phyloP scores from a whole-genome alignment of 2,113 vertebrate genomes.

The Mustela nigripes region DNA sequence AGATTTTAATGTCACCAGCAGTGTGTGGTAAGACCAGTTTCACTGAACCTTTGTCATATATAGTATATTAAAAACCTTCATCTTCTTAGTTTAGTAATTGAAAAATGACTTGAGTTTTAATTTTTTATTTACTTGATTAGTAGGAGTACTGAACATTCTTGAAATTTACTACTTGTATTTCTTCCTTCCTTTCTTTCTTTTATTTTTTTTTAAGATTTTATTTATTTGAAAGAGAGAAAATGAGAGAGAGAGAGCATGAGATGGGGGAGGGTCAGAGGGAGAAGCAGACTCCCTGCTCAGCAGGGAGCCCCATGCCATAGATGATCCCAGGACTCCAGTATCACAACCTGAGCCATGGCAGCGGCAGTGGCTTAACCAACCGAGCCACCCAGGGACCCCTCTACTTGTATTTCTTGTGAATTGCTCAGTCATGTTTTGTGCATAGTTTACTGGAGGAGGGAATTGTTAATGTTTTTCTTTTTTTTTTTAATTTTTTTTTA shows the following conservation, averaged over 20 bases:
- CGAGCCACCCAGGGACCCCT: too few relatives aligned
- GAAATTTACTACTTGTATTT: neutral
- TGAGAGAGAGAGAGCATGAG: too few relatives aligned
- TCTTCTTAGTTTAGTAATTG: neutral
- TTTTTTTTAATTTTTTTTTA: neutral
- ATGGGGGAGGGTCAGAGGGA: too few relatives aligned
- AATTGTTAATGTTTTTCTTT: neutral
- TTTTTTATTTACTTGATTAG: neutral
- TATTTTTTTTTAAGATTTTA: too few relatives aligned
- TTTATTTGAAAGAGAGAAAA: too few relatives aligned
- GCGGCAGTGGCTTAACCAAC: too few relatives aligned
- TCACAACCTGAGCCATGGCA: too few relatives aligned
- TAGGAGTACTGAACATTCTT: neutral
- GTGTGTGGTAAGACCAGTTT: neutral
- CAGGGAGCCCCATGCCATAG: too few relatives aligned
- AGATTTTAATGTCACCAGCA: neutral
- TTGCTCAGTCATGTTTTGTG: neutral
- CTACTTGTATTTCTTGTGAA: neutral
- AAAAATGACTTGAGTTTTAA: neutral
- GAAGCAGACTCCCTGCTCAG: too few relatives aligned
- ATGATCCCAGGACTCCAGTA: too few relatives aligned
- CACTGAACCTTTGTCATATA: neutral
- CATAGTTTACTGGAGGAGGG: neutral
- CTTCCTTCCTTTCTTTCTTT: neutral
- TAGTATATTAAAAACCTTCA: neutral